Base-by-base conservation (phyloP, 2,888 invertebrate species). In the Alviniconcha strummeri region DNA sequence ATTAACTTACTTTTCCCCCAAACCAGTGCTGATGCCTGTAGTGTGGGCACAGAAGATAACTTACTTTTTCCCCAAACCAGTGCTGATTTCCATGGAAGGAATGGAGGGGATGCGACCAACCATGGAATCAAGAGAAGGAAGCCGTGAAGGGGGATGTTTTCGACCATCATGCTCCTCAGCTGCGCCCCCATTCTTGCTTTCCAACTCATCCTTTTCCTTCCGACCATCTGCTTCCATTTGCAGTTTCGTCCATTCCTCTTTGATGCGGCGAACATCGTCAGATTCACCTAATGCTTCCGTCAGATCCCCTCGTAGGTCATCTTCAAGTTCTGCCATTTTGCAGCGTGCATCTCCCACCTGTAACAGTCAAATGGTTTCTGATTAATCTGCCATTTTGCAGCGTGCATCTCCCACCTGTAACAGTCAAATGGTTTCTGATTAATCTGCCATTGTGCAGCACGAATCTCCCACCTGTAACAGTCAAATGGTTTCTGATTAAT, bases 1-100 rank as follows among this genome's bases (percentile, higher is more conserved):
- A n/a, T n/a, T n/a, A 8, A 9, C 78, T 64, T 60, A 78, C 78
- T 78, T 78, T 78, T 78, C 64, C 64, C 78, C 78, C 19, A 78
- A 60, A 5, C 78, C 64, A 4, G 78, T 13, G 52, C 78, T 78
- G n/a, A 64, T 78, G 36, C 36, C 36, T 36, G 36, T 36, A 36
- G 36, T 36, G 36, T 36, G 36, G 36, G 36, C 0, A 36, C 36
- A 36, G 36, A 36, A 36, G 36, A 36, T n/a, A 8, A 9, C 78
- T 64, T 60, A 78, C 78, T 78, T 78, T 78, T 78, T 78, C 64
- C 78, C 78, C 19, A 78, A 60, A 5, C 78, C 64, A 4, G 78
- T 13, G 52, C 78, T 78, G n/a, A 64, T 78, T 15, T 78, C 78
- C 60, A 64, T 64, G 64, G 78, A 60, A 5, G 78, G 78, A 3